phyloP scores from a whole-genome alignment of 2,113 vertebrate genomes.

The Bucco capensis region DNA sequence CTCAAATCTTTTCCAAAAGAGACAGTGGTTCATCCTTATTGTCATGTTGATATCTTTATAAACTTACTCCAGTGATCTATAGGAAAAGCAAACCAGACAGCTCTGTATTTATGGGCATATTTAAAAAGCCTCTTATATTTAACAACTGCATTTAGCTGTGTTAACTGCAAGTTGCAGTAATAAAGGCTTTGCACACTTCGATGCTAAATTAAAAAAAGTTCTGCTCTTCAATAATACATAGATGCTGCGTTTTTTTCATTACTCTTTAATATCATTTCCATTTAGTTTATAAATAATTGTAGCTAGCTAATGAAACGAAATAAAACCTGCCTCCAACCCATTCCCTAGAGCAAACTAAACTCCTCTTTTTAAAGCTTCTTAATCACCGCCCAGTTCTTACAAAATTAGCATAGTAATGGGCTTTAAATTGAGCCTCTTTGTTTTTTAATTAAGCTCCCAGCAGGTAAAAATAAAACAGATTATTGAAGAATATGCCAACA shows the following conservation, averaged over 20 bases:
- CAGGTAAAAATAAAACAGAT: conserved; percentile 99
- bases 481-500: conserved; percentile 92
- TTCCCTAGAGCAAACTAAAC: conserved; percentile 88
- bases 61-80: conserved; percentile 61
- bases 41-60: conserved; percentile 61
- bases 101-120: conserved; percentile 58
- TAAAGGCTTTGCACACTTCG: conserved; percentile 60
- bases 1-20: conserved; percentile 24
- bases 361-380: conserved; percentile 91
- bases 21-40: conserved; percentile 54
- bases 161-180: conserved; percentile 73
- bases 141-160: conserved; percentile 72
- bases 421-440: conserved; percentile 99
- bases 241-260: conserved; percentile 69
- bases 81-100: conserved; percentile 56
- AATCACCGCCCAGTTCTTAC: conserved; percentile 95
- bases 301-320: conserved; percentile 88
- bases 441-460: conserved; percentile 99
- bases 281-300: conserved; percentile 92
- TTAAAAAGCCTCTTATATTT: conserved; percentile 69
- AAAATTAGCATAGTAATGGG: conserved; percentile 99
- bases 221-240: conserved; percentile 78
- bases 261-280: conserved; percentile 82
- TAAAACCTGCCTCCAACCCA: conserved; percentile 85
- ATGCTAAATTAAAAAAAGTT: conserved; percentile 76